Percentiles rank a stretch among this genome's conserved stretches.
Evolutionary conservation across 2,113 vertebrate species (phyloP).

Genomic region (Pycnonotus jocosus): DNA sequence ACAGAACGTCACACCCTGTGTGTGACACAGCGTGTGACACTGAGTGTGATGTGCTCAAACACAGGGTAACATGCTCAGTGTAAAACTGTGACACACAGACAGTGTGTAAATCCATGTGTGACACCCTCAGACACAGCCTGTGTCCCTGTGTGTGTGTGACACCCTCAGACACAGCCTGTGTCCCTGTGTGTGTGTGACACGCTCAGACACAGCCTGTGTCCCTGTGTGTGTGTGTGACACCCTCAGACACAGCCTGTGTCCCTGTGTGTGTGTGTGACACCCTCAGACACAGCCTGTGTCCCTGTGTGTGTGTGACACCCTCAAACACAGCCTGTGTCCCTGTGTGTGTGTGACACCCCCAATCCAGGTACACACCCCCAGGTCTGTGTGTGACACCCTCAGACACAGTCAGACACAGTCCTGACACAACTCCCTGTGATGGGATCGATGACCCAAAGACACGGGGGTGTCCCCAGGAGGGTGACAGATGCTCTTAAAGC

Average conservation of each 20-base stretch:
- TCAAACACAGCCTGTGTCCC: not conserved
- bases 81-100: not conserved
- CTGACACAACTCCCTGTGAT: not conserved
- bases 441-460: not conserved
- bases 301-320: not conserved
- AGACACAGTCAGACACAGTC: too few relatives aligned
- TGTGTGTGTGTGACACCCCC: not conserved
- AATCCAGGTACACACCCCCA: too few relatives aligned
- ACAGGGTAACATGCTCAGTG: not conserved
- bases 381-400: not conserved
- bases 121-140: too few relatives aligned
- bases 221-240: too few relatives aligned
- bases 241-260: too few relatives aligned
- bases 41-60: not conserved
- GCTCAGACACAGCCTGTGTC: too few relatives aligned
- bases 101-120: not conserved
- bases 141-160: not conserved
- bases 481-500: not conserved
- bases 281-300: not conserved
- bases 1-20: not conserved
- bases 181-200: not conserved
- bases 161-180: not conserved
- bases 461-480: too few relatives aligned
- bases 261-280: not conserved
- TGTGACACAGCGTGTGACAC: not conserved